phyloP scores from a whole-genome alignment of 2,113 vertebrate genomes.

The Lamprotornis superbus region DNA sequence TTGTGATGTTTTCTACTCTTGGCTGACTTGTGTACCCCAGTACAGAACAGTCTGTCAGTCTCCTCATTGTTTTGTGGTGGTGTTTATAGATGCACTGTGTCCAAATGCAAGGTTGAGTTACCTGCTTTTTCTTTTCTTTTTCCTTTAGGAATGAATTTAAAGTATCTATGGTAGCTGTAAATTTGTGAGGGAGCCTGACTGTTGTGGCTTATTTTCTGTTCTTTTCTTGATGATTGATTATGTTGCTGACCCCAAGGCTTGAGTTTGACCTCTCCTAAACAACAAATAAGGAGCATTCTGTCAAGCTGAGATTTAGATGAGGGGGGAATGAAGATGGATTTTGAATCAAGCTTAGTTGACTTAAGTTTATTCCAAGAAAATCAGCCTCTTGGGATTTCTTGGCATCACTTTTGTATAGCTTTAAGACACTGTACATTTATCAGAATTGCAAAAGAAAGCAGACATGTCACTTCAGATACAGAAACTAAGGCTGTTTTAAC shows the following conservation, averaged over 20 bases:
- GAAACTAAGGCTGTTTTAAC: background rate
- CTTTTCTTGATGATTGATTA: slow-evolving; percentile 40
- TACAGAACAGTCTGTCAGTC: background rate
- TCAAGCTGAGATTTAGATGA: slow-evolving; percentile 59
- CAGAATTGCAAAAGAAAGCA: background rate
- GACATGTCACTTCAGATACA: slow-evolving; percentile 14
- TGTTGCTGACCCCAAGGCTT: slow-evolving; percentile 42
- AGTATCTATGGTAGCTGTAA: background rate
- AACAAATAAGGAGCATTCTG: slow-evolving; percentile 50
- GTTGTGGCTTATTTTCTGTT: background rate
- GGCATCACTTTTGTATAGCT: slow-evolving; percentile 35
- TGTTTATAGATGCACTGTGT: background rate
- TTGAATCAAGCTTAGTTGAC: slow-evolving; percentile 45
- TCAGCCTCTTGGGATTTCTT: slow-evolving; percentile 47
- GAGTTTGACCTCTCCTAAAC: slow-evolving; percentile 39
- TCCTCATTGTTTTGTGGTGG: background rate
- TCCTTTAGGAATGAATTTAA: background rate
- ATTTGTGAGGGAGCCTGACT: background rate
- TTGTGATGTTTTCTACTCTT: background rate
- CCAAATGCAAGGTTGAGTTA: background rate
- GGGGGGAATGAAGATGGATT: slow-evolving; percentile 42
- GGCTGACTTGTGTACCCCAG: background rate
- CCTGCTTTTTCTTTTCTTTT: background rate
- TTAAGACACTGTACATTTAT: slow-evolving; percentile 42
- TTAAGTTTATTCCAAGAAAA: slow-evolving; percentile 54